Base-by-base conservation (phyloP, 2,888 invertebrate species). In the Acanthosepion esculentum region DNA sequence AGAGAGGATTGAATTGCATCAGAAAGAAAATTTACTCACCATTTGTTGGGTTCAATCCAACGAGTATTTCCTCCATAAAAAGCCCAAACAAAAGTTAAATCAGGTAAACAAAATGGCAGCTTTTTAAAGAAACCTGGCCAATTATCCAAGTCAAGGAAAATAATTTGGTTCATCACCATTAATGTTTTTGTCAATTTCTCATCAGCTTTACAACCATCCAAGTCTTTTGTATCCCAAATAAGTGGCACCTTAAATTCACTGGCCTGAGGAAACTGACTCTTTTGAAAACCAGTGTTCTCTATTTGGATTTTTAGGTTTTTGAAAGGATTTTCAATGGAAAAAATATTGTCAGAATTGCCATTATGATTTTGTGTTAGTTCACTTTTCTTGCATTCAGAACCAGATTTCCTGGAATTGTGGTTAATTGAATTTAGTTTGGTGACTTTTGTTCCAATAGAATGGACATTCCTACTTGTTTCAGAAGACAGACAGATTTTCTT, bases 81-180 rank as follows among this genome's bases (percentile, higher is more conserved):
- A 18, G 95, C 96, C 96, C 96, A 96, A 12, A 96, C 95, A 95
- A 96, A 96, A 6, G 95, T 96, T 18, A 92, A 41, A n/a, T 96
- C 95, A 33, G 96, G 96, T 29, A 96, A 95, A 23, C 94, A 91
- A 12, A 92, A 92, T 7, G 96, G 96, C 41, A 96, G 94, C 50
- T 95, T 95, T 55, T 95, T 94, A 95, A 96, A 96, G 95, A 96
- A 96, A 12, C 95, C 94, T 5, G 95, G 93, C 95, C 96, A 96
- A 95, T 96, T 96, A 94, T 96, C 96, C 29, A 96, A 95, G 94
- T 96, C 96, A 55, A 96, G 95, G 94, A 96, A 96, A 41, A 96
- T 95, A 33, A 96, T 95, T 93, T 96, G 96, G 50, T 94, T 95
- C 96, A 96, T 96, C 18, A 41, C 91, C 50, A 94, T 93, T 92